Base-by-base conservation (phyloP, 2,888 invertebrate species). In the Micropterix aruncella region DNA sequence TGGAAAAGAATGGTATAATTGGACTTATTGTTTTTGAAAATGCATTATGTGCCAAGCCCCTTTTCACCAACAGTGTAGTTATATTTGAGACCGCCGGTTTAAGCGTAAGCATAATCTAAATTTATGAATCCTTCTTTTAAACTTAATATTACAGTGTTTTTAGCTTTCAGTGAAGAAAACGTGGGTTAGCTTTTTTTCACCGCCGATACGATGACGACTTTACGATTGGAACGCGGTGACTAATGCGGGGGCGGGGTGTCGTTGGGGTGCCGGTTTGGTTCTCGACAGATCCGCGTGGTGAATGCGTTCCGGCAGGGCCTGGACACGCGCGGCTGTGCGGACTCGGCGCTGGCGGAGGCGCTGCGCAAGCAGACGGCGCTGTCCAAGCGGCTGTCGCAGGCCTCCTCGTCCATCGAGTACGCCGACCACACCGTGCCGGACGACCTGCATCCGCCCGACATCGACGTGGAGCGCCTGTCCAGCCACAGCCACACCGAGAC, bases 241-340 rank as follows among this genome's bases (percentile, higher is more conserved):
- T 37, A 42, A 44, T 37, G 40, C 37, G 18, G 41, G 36, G 41
- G 18, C 45, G 44, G 45, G 40, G 42, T 37, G 38, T n/a, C n/a
- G n/a, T n/a, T n/a, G n/a, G n/a, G n/a, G n/a, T n/a, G n/a, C n/a
- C n/a, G n/a, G n/a, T n/a, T n/a, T n/a, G n/a, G n/a, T 46, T 51
- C 48, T 65, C 77, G 77, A 72, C 87, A 97, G 97, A 97, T 97
- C 74, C 95, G 97, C 79, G 97, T 97, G 79, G 96, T 99, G 76
- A 97, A 97, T 79, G 97, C 97, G 77, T 99, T 97, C 83, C 95
- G 97, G 73, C 94, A 95, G 82, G 96, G 96, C 73, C 83, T 96
- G 74, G 95, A 95, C 76, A 83, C 91, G 68, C 87, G 92, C 63
- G 88, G 91, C 72, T 90, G 90, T 74, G 84, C 87, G 73, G 86